Evolutionary conservation across 2,113 vertebrate genomes (phyloP).

Genomic region (Lagenorhynchus albirostris): DNA sequence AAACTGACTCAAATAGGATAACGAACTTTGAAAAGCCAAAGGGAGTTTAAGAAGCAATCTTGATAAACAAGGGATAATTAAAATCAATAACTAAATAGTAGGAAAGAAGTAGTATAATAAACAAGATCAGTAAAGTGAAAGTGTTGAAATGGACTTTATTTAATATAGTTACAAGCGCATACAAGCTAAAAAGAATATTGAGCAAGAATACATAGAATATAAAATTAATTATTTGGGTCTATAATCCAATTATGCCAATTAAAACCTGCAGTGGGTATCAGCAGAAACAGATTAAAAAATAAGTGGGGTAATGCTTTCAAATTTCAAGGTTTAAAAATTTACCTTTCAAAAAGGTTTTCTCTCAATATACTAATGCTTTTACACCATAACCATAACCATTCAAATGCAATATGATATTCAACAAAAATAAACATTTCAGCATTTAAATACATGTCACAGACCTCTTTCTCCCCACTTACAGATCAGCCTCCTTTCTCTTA

Average conservation of each 20-base stretch:
- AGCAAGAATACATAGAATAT: not conserved
- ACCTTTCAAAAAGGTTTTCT: not conserved
- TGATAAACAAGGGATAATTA: not conserved
- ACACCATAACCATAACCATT: not conserved
- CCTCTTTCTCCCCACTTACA: not conserved
- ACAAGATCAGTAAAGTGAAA: not conserved
- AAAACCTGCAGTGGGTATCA: not conserved
- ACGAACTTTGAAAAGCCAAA: not conserved
- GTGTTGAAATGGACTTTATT: not conserved
- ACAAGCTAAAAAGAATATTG: not conserved
- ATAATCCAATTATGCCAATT: slow-evolving; percentile 9
- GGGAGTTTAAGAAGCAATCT: not conserved
- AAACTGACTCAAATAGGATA: not conserved
- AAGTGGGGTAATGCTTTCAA: not conserved
- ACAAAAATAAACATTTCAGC: not conserved
- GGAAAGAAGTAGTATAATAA: not conserved
- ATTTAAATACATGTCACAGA: not conserved
- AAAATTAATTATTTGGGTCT: not conserved
- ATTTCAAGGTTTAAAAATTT: slow-evolving; percentile 3
- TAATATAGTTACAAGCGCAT: not conserved
- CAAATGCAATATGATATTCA: not conserved
- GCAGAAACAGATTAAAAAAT: not conserved
- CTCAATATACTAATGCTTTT: not conserved
- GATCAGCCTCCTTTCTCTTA: not conserved
- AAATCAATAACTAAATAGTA: slow-evolving; percentile 15